Evolutionary conservation across 2,113 vertebrate species (phyloP).

Genomic region (Hypomesus transpacificus): DNA sequence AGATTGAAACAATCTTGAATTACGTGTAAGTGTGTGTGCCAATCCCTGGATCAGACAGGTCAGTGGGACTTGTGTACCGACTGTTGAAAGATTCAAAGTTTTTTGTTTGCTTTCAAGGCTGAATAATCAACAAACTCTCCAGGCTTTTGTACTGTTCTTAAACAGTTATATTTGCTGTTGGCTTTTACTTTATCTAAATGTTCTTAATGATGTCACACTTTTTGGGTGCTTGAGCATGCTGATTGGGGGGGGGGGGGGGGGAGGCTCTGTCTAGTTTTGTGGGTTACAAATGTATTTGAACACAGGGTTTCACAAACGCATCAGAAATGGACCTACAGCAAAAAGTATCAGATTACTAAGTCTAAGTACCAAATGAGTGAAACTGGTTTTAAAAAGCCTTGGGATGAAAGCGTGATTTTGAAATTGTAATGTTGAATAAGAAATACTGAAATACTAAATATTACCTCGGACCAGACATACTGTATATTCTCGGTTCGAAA

Average conservation of each 20-base stretch:
- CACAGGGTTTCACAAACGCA: too few relatives aligned
- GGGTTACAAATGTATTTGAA: too few relatives aligned
- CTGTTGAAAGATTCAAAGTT: constrained; percentile 75
- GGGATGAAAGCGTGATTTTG: neutral
- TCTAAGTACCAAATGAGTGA: neutral
- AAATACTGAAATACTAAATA: neutral
- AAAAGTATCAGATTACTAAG: neutral
- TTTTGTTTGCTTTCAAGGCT: constrained; percentile 83
- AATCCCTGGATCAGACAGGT: constrained; percentile 34
- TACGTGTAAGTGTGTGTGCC: constrained; percentile 22
- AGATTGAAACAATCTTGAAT: constrained; percentile 30
- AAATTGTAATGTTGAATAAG: neutral
- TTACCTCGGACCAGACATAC: neutral
- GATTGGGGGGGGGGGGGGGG: too few relatives aligned
- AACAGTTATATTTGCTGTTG: constrained; percentile 82
- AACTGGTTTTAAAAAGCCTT: neutral
- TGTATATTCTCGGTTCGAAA: neutral
- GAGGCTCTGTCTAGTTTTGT: too few relatives aligned
- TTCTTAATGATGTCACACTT: constrained; percentile 73
- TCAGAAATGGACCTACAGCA: too few relatives aligned
- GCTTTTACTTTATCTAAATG: constrained; percentile 75
- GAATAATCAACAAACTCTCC: constrained; percentile 88
- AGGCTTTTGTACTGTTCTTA: constrained; percentile 80
- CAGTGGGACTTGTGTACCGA: constrained; percentile 64
- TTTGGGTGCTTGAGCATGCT: too few relatives aligned